A percentile compares a stretch with the other conserved stretches of the same genome.
These are phyloP conservation scores for Caenorhabditis sp. DNA, from an alignment of 2,888 invertebrate genomes.

Conservation along the genomic window DNA sequence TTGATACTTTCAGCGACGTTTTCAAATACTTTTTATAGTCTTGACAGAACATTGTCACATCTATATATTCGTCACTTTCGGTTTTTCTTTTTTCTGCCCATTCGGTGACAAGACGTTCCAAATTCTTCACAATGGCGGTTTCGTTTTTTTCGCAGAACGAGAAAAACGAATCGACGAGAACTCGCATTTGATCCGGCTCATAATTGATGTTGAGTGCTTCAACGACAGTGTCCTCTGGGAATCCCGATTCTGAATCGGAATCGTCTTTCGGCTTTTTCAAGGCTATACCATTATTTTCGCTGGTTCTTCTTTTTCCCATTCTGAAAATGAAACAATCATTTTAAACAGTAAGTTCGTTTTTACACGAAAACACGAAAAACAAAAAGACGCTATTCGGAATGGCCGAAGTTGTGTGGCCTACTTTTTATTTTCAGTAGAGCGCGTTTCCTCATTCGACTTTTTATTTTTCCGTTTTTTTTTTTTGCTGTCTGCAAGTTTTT, in stretches of 20 bases:
- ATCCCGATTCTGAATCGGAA: neutral
- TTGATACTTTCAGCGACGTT: neutral
- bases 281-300: neutral
- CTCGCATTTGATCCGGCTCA: slow-evolving; percentile 2
- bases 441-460: too few species aligned
- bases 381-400: neutral
- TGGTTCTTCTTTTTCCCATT: neutral
- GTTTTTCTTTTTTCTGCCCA: neutral
- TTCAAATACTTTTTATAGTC: slow-evolving; percentile 3
- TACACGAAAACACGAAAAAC: neutral
- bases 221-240: neutral
- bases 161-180: neutral
- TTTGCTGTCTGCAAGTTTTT: too few species aligned
- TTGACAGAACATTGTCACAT: neutral
- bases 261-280: neutral
- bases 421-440: neutral
- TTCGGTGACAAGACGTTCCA: neutral
- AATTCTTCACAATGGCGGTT: neutral
- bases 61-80: neutral
- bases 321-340: neutral
- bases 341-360: neutral
- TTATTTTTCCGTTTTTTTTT: too few species aligned
- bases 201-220: neutral
- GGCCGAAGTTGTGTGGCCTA: neutral
- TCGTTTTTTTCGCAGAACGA: neutral